These are phyloP conservation scores for Ennomos erosarius DNA, from an alignment of 2,888 invertebrate genomes.

Conservation along the genomic window DNA sequence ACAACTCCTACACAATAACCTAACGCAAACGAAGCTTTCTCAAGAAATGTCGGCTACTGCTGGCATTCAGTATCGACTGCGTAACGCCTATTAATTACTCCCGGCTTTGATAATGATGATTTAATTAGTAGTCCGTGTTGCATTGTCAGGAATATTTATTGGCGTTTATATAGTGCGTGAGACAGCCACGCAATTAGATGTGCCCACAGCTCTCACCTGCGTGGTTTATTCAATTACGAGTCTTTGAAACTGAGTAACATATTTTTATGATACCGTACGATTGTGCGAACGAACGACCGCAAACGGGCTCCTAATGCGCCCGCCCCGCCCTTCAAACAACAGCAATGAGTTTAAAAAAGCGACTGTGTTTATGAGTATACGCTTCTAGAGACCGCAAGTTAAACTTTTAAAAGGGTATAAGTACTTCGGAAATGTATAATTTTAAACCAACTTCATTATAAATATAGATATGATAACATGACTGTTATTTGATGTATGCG, in stretches of 20 bases:
- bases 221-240: conserved; percentile 10
- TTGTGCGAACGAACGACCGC: not conserved
- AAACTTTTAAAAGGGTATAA: too few species aligned
- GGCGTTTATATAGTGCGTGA: conserved; percentile 41
- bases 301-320: too few species aligned
- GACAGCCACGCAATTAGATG: conserved; percentile 33
- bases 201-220: conserved; percentile 16
- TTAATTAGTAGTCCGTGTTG: conserved; percentile 33
- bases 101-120: conserved; percentile 20
- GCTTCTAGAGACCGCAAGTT: too few species aligned
- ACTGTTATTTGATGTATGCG: too few species aligned
- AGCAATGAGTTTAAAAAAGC: too few species aligned
- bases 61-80: conserved; percentile 10
- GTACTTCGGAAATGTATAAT: too few species aligned
- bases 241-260: not conserved
- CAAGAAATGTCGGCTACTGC: not conserved
- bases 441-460: too few species aligned
- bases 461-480: too few species aligned
- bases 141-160: conserved; percentile 41
- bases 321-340: too few species aligned
- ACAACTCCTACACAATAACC: too few species aligned
- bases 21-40: too few species aligned
- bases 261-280: not conserved
- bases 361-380: too few species aligned
- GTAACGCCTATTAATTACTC: conserved; percentile 23